These are phyloP conservation scores for Loriculus beryllinus DNA, from an alignment of 2,797 vertebrate species.

Conservation along the genomic window DNA sequence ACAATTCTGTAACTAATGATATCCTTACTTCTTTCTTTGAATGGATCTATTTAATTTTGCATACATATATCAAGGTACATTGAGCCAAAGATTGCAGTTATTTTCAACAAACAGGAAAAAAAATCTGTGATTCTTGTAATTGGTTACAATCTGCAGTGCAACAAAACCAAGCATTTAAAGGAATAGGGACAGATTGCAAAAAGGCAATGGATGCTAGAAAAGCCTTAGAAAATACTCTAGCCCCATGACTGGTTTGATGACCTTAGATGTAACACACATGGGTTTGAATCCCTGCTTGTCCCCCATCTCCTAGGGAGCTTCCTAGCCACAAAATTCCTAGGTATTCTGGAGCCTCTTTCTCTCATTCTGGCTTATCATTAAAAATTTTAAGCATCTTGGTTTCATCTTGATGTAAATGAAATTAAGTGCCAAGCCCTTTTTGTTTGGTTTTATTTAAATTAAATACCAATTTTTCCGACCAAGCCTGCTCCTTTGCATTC, in stretches of 20 bases:
- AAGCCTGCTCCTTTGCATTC: neutral
- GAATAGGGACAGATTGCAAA: neutral
- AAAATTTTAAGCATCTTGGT: neutral
- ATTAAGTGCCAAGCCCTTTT: neutral
- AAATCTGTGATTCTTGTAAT: neutral
- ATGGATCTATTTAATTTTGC: neutral
- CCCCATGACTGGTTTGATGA: neutral
- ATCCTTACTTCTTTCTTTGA: neutral
- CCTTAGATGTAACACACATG: rapidly evolving
- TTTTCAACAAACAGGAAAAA: neutral
- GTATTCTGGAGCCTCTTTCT: neutral
- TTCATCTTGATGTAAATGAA: neutral
- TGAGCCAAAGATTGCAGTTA: neutral
- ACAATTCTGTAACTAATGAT: neutral
- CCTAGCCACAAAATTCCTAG: neutral
- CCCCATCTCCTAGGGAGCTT: neutral
- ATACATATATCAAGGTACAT: neutral
- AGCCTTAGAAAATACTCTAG: neutral
- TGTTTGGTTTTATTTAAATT: neutral
- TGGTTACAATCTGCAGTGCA: neutral
- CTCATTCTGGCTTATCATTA: neutral
- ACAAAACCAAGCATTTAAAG: neutral
- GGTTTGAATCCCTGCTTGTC: neutral
- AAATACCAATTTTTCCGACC: neutral
- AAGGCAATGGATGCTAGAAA: neutral